Evolutionary conservation across 2,797 vertebrate genomes (phyloP), one percentile per base, ranked within the genome.

Genomic region (Scomberomorus guttatus): DNA sequence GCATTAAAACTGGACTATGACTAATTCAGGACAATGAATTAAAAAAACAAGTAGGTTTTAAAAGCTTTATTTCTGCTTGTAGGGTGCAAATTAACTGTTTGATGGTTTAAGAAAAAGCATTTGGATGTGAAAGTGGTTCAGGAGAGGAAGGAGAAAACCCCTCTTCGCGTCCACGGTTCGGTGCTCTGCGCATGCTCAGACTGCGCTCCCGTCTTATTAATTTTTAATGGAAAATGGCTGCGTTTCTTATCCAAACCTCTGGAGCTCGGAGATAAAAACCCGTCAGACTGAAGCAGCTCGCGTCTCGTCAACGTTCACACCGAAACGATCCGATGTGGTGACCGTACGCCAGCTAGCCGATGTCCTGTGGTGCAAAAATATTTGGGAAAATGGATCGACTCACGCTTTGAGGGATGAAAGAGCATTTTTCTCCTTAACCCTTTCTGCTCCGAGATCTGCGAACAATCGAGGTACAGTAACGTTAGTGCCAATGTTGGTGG

Each of bases 181-280:
- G 24, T 5, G 62, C 37, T 86, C 10, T 87, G 94, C 95, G 95
- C 95, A 94, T 95, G 95, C 95, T 52, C 94, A 87, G 85, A 82
- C 62, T 27, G 88, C 72, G 69, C 72, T 87, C 79, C 66, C 74
- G 83, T 84, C 87, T 93, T 95, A 94, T 95, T 94, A 95, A 95
- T 95, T 92, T 95, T 95, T 95, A 94, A 95, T 95, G 94, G 92
- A 89, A 94, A 94, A 95, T 95, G 95, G 95, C 95, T 94, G 94
- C 93, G 92, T 93, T 95, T 94, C 92, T 93, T 67, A 83, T 92
- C 90, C 92, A 93, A 93, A 94, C 90, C 92, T 82, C 88, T 88
- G 86, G 85, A 93, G 90, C 91, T 81, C 79, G 78, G 74, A 84
- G 77, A 79, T 90, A 69, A 83, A 74, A 77, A 70, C 59, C 14